A percentile compares a stretch with the other conserved stretches of the same genome.
These are phyloP conservation scores for Imbricaverruca yamaguchii DNA, from an alignment of 2,888 invertebrate species.

Conservation along the genomic window DNA sequence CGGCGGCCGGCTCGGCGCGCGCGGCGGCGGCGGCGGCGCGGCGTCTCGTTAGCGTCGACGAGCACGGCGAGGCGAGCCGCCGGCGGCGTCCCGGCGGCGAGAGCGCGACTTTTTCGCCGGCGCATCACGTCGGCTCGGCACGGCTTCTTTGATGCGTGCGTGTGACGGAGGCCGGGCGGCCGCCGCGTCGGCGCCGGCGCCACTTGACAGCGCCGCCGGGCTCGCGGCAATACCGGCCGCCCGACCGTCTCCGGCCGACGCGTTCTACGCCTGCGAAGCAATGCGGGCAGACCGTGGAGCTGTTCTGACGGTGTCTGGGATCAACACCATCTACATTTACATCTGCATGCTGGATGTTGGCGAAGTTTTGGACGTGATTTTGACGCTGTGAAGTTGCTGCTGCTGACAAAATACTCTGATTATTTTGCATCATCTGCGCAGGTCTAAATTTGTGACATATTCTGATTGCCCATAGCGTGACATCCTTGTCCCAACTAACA, in stretches of 20 bases:
- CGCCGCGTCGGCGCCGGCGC: neutral
- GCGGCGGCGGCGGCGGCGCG: neutral
- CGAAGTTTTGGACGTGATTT: too few species aligned
- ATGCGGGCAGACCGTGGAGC: too few species aligned
- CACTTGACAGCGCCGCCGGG: slow-evolving; percentile 13
- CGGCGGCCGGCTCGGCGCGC: neutral
- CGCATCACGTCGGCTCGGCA: neutral
- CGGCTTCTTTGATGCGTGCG: slow-evolving; percentile 12
- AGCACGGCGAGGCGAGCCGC: neutral
- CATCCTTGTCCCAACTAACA: too few species aligned
- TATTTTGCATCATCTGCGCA: too few species aligned
- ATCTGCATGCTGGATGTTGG: too few species aligned
- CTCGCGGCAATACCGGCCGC: neutral
- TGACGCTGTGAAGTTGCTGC: too few species aligned
- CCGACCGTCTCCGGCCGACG: neutral
- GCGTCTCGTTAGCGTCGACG: neutral
- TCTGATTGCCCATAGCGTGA: too few species aligned
- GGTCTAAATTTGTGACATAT: too few species aligned
- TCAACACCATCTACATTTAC: too few species aligned
- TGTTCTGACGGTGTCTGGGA: too few species aligned
- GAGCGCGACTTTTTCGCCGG: slow-evolving; percentile 16
- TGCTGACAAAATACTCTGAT: too few species aligned
- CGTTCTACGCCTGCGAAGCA: too few species aligned
- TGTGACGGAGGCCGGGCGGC: neutral
- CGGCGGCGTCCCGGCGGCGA: neutral